phyloP scores from a whole-genome alignment of 1,140 invertebrate species.

The Andrena cerasifolii region DNA sequence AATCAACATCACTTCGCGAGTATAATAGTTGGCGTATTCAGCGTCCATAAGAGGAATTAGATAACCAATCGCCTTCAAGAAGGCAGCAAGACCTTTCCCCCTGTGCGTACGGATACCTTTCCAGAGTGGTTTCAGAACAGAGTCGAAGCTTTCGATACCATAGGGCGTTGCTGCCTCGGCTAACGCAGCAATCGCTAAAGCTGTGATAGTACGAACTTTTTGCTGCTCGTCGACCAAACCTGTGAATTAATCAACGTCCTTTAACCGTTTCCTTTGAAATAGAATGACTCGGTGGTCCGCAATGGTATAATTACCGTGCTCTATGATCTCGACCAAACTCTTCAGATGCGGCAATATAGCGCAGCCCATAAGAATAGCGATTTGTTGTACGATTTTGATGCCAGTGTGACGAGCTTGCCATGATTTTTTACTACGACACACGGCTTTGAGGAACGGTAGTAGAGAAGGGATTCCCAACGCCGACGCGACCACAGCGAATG shows the following conservation, averaged over 20 bases:
- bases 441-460: slow-evolving; percentile 99
- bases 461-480: slow-evolving; percentile 99
- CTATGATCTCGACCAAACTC: slow-evolving; percentile 99
- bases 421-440: slow-evolving; percentile 99
- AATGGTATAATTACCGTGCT: slow-evolving; percentile 89
- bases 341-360: slow-evolving; percentile 99
- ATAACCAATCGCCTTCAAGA: slow-evolving; percentile 99
- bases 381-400: slow-evolving; percentile 99
- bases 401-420: slow-evolving; percentile 99
- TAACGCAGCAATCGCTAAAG: slow-evolving; percentile 98
- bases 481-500: slow-evolving; percentile 99
- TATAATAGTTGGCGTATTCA: slow-evolving; percentile 99
- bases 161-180: slow-evolving; percentile 99
- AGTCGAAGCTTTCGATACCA: slow-evolving; percentile 99
- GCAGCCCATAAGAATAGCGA: slow-evolving; percentile 99
- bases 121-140: slow-evolving; percentile 99
- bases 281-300: background rate
- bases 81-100: slow-evolving; percentile 99
- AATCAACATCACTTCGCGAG: slow-evolving; percentile 99
- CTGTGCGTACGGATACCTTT: slow-evolving; percentile 99
- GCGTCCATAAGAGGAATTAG: slow-evolving; percentile 99
- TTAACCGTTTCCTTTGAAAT: background rate
- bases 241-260: slow-evolving; percentile 63
- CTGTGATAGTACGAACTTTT: slow-evolving; percentile 98
- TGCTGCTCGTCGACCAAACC: slow-evolving; percentile 93